These are phyloP conservation scores for Mirza zaza DNA, from an alignment of 2,113 vertebrate species.

Conservation along the genomic window DNA sequence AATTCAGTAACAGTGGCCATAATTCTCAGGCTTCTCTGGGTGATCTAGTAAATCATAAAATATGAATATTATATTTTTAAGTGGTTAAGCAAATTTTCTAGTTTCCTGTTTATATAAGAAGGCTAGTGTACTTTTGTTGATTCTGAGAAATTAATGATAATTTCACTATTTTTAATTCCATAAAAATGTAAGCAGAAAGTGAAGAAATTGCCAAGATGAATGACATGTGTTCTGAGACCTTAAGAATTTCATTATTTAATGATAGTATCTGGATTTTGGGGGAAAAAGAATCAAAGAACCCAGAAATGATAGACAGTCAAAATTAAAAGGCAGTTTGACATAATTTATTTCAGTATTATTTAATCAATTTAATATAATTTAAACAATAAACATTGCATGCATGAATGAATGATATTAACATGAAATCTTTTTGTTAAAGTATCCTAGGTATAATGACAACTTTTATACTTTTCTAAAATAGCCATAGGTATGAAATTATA, in stretches of 20 bases:
- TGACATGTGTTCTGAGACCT: neutral
- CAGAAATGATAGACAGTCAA: neutral
- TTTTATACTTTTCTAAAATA: neutral
- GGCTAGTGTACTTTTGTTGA: neutral
- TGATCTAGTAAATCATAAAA: neutral
- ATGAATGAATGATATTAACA: neutral
- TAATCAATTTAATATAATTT: constrained; percentile 16
- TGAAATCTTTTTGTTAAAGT: neutral
- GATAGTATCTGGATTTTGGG: neutral
- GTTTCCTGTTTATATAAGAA: neutral
- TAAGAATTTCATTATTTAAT: neutral
- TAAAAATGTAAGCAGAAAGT: constrained; percentile 6
- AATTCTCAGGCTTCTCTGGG: neutral
- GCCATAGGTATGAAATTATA: neutral
- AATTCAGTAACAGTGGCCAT: neutral
- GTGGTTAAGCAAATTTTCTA: neutral
- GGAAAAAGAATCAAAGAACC: neutral
- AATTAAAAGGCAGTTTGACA: neutral
- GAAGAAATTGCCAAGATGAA: neutral
- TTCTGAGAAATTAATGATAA: neutral
- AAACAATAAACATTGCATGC: neutral
- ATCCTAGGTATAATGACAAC: neutral
- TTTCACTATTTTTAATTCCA: neutral
- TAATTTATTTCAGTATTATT: neutral
- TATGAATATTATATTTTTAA: neutral